Evolutionary conservation across 2,113 vertebrate genomes (phyloP), one percentile per base, ranked within the genome.

Genomic region (Gopherus flavomarginatus): DNA sequence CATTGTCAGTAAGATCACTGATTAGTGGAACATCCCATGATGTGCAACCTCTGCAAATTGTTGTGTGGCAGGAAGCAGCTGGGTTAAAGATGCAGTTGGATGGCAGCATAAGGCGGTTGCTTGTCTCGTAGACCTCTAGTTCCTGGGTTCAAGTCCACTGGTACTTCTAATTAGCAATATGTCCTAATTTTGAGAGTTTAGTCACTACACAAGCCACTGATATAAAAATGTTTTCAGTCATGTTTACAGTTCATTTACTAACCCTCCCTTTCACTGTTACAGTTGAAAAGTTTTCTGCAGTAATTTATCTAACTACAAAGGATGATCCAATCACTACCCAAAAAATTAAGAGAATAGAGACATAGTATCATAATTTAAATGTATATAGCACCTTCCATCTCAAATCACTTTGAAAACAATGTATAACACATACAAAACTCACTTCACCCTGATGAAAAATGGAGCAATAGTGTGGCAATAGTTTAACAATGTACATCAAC

Each of bases 361-460:
- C 21, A 12, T n/a, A 10, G n/a, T 13, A 56, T 82, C 22, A 11
- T 26, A 91, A 82, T 42, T 6, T 2, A 31, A 87, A 57, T 27
- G 56, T 81, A 59, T 57, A 50, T 26, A 38, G 17, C 50, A 59
- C 21, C 35, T 86, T 90, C 10, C 88, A 52, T 81, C 14, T 79
- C 54, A 77, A 95, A 85, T 81, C 62, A 69, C 22, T 89, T 49
- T 14, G 79, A 90, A 77, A 69, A 16, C 27, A 52, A 54, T 89
- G 65, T 1, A 4, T 56, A 11, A 2, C 3, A 42, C 88, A 42
- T 26, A 27, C 42, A 78, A 16, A 42, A 47, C 90, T 87, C 72
- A 35, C 83, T 97, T 96, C 92, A 95, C 90, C 90, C 89, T 0
- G 72, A 95, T 91, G 94, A 78, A 85, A 96, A 97, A 95, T 95